Percentiles rank a stretch among this genome's conserved stretches.
These are phyloP conservation scores for Pantherophis alleghaniensis DNA, from an alignment of 2,797 vertebrate genomes.

Conservation along the genomic window DNA sequence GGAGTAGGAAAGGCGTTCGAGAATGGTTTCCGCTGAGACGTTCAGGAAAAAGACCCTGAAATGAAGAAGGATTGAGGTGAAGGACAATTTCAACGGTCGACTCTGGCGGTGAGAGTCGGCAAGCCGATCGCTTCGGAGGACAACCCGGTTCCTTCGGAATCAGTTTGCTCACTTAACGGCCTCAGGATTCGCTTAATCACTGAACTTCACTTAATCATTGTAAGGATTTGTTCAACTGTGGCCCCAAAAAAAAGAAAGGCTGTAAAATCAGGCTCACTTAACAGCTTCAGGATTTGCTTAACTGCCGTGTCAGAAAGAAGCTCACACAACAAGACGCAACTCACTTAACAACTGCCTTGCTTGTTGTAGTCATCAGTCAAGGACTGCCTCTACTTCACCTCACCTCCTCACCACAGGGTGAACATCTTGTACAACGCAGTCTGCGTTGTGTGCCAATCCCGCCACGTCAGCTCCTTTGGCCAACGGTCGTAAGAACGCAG, in stretches of 20 bases:
- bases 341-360: not conserved
- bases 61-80: slow-evolving; percentile 8
- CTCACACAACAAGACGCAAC: not conserved
- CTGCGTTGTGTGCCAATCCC: not conserved
- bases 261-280: too few species aligned
- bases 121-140: not conserved
- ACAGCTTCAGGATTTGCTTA: not conserved
- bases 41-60: slow-evolving; percentile 87
- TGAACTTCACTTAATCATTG: too few species aligned
- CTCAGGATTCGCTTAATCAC: not conserved
- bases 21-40: slow-evolving; percentile 76
- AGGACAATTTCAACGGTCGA: not conserved
- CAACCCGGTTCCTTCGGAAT: not conserved
- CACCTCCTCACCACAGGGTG: not conserved
- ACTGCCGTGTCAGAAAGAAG: not conserved
- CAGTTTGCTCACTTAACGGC: not conserved
- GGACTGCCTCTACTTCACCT: not conserved
- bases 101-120: not conserved
- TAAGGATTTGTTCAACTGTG: too few species aligned
- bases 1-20: slow-evolving; percentile 81
- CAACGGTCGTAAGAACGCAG: not conserved
- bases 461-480: not conserved
- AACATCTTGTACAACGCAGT: not conserved
- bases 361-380: not conserved
- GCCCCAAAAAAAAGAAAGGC: too few species aligned